phyloP scores from a whole-genome alignment of 2,888 invertebrate species.

The Petrophora chlorosata region DNA sequence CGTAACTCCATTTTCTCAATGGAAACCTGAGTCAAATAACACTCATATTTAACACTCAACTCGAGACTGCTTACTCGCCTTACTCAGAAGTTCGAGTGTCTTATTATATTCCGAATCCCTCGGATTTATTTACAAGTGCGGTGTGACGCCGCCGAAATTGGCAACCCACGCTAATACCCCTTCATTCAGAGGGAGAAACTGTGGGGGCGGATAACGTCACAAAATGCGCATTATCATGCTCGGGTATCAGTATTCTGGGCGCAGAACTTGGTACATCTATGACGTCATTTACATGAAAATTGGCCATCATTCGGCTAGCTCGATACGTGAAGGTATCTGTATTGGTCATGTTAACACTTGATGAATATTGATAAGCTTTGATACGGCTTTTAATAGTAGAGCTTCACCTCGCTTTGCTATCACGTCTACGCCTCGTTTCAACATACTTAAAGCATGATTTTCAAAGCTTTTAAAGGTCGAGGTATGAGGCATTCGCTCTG shows the following conservation, averaged over 20 bases:
- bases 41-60: background rate
- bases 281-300: slow-evolving; percentile 39
- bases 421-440: slow-evolving; percentile 26
- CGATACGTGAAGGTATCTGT: slow-evolving; percentile 29
- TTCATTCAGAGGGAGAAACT: slow-evolving; percentile 34
- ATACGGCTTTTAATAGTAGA: slow-evolving; percentile 11
- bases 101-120: slow-evolving; percentile 22
- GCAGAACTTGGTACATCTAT: slow-evolving; percentile 34
- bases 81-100: slow-evolving; percentile 14
- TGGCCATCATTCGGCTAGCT: slow-evolving; percentile 13
- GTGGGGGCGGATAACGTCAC: slow-evolving; percentile 57
- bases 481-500: slow-evolving; percentile 30
- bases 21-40: slow-evolving; percentile 1
- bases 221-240: slow-evolving; percentile 36
- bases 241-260: slow-evolving; percentile 37
- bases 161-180: slow-evolving; percentile 40
- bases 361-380: slow-evolving; percentile 31
- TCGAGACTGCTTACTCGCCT: background rate
- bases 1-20: background rate
- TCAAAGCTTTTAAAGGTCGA: slow-evolving; percentile 41
- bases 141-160: slow-evolving; percentile 28
- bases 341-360: slow-evolving; percentile 23
- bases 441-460: slow-evolving; percentile 33
- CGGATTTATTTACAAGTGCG: slow-evolving; percentile 32
- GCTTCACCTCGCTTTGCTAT: slow-evolving; percentile 11